Percentiles rank a stretch among this genome's conserved stretches.
These are phyloP conservation scores for Desmodus rotundus DNA, from an alignment of 2,113 vertebrate species.

Conservation along the genomic window DNA sequence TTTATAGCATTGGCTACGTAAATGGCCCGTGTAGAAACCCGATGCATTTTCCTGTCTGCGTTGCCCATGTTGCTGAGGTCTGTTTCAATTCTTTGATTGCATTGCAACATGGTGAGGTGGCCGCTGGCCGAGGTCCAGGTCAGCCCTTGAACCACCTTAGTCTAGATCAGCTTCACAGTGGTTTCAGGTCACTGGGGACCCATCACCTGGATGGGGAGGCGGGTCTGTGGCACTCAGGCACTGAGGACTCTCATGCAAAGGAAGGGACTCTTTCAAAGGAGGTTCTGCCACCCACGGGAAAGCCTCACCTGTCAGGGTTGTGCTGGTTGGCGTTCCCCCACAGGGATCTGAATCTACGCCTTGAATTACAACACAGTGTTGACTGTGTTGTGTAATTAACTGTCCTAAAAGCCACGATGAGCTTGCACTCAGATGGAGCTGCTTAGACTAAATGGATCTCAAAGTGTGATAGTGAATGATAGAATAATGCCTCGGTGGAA, in stretches of 20 bases:
- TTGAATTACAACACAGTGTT: not conserved
- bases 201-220: not conserved
- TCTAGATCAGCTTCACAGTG: not conserved
- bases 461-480: not conserved
- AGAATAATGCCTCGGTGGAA: not conserved
- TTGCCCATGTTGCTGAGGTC: not conserved
- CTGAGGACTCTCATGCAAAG: not conserved
- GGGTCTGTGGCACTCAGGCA: not conserved
- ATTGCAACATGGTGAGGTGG: not conserved
- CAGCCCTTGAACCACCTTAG: not conserved
- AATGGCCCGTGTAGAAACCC: not conserved
- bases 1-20: not conserved
- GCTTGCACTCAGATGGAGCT: not conserved
- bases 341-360: not conserved
- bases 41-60: not conserved
- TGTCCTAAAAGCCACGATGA: conserved; percentile 4
- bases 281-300: not conserved
- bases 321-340: conserved; percentile 17
- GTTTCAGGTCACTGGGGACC: not conserved
- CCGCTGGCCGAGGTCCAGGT: not conserved
- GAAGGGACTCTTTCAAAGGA: not conserved
- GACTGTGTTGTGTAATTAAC: not conserved
- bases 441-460: not conserved
- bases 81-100: not conserved
- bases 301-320: not conserved